Conservation (phyloP, 2,797 vertebrate genomes). For the Varecia variegata region DNA sequence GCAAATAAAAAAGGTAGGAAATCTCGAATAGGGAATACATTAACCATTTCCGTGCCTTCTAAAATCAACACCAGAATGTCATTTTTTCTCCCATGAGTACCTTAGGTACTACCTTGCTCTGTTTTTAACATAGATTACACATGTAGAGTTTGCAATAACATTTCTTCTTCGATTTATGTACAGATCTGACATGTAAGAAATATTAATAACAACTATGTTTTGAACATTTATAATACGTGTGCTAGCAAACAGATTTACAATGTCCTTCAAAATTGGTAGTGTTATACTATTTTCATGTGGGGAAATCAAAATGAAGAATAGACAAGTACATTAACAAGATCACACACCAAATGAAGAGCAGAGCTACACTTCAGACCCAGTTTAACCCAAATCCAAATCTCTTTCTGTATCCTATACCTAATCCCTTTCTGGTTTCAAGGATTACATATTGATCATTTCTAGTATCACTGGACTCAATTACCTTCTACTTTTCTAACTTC, state of each 20-base stretch:
- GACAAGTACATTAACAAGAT: not conserved
- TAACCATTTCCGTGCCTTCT: not conserved
- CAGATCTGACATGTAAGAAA: not conserved
- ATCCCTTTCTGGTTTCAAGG: not conserved
- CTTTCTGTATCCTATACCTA: not conserved
- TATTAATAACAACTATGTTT: not conserved
- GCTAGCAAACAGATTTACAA: not conserved
- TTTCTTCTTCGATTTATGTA: not conserved
- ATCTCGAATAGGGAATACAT: not conserved
- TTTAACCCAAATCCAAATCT: not conserved
- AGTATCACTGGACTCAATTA: not conserved
- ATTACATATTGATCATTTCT: not conserved
- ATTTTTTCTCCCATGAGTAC: not conserved
- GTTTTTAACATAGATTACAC: not conserved
- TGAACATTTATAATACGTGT: not conserved
- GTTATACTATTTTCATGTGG: not conserved
- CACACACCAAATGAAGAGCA: not conserved
- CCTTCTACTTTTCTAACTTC: not conserved
- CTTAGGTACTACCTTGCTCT: not conserved
- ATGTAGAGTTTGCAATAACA: not conserved
- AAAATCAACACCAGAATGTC: not conserved
- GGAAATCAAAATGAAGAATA: not conserved
- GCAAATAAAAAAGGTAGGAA: not conserved
- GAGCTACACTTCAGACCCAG: not conserved
- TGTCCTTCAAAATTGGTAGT: not conserved